These are phyloP conservation scores for Hiodon tergisus DNA, from an alignment of 2,113 vertebrate species.

Conservation along the genomic window DNA sequence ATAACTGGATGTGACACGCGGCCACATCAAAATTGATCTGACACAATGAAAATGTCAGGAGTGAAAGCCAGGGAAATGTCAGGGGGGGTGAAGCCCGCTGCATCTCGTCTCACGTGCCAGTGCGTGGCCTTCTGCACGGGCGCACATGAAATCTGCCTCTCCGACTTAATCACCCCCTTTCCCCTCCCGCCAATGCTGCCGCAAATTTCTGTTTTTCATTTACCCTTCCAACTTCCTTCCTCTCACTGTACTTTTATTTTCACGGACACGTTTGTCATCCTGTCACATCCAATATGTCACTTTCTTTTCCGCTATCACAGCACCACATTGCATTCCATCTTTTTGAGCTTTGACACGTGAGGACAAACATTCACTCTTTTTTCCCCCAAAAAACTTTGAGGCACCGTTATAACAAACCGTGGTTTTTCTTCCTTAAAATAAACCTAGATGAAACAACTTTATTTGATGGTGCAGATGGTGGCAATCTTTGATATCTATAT, in stretches of 20 bases:
- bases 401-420: conserved; percentile 14
- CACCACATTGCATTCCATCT: conserved; percentile 48
- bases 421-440: no score
- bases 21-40: conserved; percentile 69
- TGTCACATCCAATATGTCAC: conserved; percentile 64
- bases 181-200: neutral
- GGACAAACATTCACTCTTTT: conserved; percentile 44
- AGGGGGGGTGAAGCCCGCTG: conserved; percentile 23
- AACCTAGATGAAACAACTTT: no score
- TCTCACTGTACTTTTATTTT: conserved; percentile 48
- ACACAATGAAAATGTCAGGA: conserved; percentile 69
- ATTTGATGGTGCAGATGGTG: no score
- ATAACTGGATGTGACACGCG: conserved; percentile 62
- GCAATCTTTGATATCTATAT: no score
- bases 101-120: conserved; percentile 18
- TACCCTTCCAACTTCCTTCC: conserved; percentile 39
- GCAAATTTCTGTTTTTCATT: conserved; percentile 17
- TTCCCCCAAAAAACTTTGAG: conserved; percentile 36
- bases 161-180: conserved; percentile 5
- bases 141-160: neutral
- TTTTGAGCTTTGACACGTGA: conserved; percentile 46
- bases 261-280: conserved; percentile 65
- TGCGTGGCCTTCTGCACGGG: neutral
- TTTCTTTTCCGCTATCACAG: conserved; percentile 43
- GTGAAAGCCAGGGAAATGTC: conserved; percentile 63